Evolutionary conservation across 2,797 vertebrate species (phyloP), one percentile per base, ranked within the genome.

Genomic region (Apodemus agrarius): DNA sequence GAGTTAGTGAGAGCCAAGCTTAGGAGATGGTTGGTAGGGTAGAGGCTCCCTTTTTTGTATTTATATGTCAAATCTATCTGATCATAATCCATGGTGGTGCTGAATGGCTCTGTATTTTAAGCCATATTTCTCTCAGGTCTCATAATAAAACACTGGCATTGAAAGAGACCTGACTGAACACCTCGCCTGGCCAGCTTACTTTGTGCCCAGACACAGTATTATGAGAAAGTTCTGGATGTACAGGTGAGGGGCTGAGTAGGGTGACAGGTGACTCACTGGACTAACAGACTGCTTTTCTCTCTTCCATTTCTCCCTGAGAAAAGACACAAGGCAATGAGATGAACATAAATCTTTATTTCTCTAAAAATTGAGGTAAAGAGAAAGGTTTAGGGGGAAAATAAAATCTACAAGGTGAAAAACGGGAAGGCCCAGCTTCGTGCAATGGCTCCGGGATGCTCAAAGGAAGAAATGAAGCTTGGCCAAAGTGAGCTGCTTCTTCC

Each of bases 301-400:
- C 79, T 67, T 76, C n/a, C 83, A 67, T 79, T 80, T 96, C 54
- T 90, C 80, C 54, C 61, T 90, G 13, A 93, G 59, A 82, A 93
- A 97, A 94, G 82, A 74, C 57, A 91, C 26, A 81, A 95, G 63
- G 46, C 95, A 96, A 34, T 43, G 54, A 85, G 31, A 78, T 31
- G 37, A 88, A 94, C 52, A 5, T 12, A 19, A 52, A 29, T 83
- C 72, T 98, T 97, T 97, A 96, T 96, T 97, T 92, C 79, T 93
- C 89, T 90, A 91, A 92, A 95, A 91, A 69, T 4, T 87, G 65
- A 96, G 43, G n/a, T 75, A 74, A 93, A 92, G 21, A 57, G 21
- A 96, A 97, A 0, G 17, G 22, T 90, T 72, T 59, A 43, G 65
- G 59, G 75, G 57, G 83, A 46, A 96, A 94, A 49, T n/a, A 63